Conservation (phyloP, 2,113 vertebrate genomes). For the Argyrosomus japonicus region DNA sequence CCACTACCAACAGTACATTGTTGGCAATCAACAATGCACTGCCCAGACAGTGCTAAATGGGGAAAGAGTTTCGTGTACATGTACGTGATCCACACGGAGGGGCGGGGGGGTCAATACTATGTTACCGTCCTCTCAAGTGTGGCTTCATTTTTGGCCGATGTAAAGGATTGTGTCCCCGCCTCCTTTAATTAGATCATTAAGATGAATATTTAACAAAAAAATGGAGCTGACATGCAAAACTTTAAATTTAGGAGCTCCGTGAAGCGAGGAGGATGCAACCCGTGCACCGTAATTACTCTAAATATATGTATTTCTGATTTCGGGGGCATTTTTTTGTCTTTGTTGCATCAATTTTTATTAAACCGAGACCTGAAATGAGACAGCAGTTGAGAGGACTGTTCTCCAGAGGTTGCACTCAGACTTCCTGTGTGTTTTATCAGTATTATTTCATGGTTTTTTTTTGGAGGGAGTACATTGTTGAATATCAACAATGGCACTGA, state of each 20-base stretch:
- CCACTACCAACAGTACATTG: conserved; percentile 94
- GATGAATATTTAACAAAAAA: neutral
- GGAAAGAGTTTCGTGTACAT: conserved; percentile 69
- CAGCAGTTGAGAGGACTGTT: conserved; percentile 64
- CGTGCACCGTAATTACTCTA: neutral
- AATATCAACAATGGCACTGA: conserved; percentile 90
- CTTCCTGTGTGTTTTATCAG: conserved; percentile 24
- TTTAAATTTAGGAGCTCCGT: neutral
- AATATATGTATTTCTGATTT: neutral
- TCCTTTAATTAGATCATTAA: neutral
- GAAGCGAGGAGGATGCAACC: neutral
- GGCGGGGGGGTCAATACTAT: neutral
- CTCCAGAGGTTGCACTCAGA: conserved; percentile 37
- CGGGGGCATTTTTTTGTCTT: neutral
- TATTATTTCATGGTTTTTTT: neutral
- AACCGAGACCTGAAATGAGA: conserved; percentile 30
- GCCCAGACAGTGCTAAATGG: conserved; percentile 89
- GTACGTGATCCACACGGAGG: conserved; percentile 57
- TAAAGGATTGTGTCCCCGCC: neutral
- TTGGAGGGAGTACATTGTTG: conserved; percentile 89
- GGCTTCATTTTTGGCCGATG: conserved; percentile 30
- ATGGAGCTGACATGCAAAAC: neutral
- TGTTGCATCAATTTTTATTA: neutral
- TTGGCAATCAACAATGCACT: conserved; percentile 95
- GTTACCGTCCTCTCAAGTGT: conserved; percentile 66